Evolutionary conservation across 2,888 invertebrate genomes (phyloP), one percentile per base, ranked within the genome.

Genomic region (Proisotoma minuta): DNA sequence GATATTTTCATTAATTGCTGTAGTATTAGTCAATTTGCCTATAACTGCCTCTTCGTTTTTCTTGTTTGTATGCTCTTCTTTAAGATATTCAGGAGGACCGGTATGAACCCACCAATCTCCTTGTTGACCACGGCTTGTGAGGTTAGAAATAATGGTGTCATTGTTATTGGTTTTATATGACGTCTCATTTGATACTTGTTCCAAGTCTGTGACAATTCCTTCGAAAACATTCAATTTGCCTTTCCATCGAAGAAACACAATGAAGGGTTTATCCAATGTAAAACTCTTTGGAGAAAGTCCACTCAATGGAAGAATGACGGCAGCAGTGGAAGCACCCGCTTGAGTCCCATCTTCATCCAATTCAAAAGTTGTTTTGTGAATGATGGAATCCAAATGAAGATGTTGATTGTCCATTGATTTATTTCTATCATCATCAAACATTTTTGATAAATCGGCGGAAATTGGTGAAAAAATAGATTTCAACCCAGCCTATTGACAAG

Each of bases 281-380:
- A 34, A 26, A 40, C 23, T 24, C 24, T 56, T 43, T 24, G 56
- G 23, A 15, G 20, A 26, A 5, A 60, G 49, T 5, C 49, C 56
- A 50, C 56, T 56, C 3, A 62, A 40, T 3, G 61, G 61, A 34
- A 62, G 39, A 18, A 62, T 39, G n/a, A 62, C 12, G 8, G 39
- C 57, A 3, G 57, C 57, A 1, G 61, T 62, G 0, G 57, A 39
- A 28, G 57, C 50, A 10, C 57, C 61, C 4, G 57, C 61, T 23
- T 62, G 27, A 3, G 61, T 62, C 1, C 61, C 61, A 8, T 62
- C 40, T 57, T 62, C 61, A 29, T 62, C 57, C 43, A 57, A 22
- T 47, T 57, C 29, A 10, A 62, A 27, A n/a, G 57, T 43, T 8
- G 57, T 51, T 24, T 62, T 62, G 57, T 62, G 61, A 48, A 62